phyloP scores from a whole-genome alignment of 1,140 invertebrate species.

The Paralvinella palmiformis region DNA sequence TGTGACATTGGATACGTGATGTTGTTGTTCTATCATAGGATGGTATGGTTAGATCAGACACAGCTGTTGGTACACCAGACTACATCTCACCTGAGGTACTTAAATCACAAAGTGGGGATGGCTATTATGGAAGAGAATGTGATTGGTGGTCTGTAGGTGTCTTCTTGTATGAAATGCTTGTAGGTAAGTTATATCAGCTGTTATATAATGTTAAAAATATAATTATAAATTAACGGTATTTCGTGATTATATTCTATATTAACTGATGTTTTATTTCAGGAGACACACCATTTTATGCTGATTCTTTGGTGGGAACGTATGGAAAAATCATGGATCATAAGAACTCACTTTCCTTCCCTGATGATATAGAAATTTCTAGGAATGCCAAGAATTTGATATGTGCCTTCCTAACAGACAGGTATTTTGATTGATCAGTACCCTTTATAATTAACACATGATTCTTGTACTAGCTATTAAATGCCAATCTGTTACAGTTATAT shows the following conservation, averaged over 20 bases:
- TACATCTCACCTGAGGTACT: slow-evolving; percentile 99
- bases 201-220: background rate
- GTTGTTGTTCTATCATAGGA: slow-evolving; percentile 55
- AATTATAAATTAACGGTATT: background rate
- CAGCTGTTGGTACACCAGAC: slow-evolving; percentile 97
- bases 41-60: slow-evolving; percentile 90
- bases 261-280: slow-evolving; percentile 55
- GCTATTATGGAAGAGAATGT: slow-evolving; percentile 80
- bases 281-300: slow-evolving; percentile 99
- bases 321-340: slow-evolving; percentile 99
- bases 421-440: too few relatives aligned
- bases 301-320: slow-evolving; percentile 98
- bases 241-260: background rate
- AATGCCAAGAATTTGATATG: slow-evolving; percentile 87
- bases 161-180: slow-evolving; percentile 97
- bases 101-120: slow-evolving; percentile 93
- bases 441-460: too few relatives aligned
- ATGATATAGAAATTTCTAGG: slow-evolving; percentile 85
- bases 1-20: too few relatives aligned
- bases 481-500: too few relatives aligned
- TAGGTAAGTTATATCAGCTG: slow-evolving; percentile 55
- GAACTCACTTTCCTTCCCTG: slow-evolving; percentile 89
- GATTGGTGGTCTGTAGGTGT: slow-evolving; percentile 99
- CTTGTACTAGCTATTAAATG: too few relatives aligned
- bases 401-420: slow-evolving; percentile 87